These are phyloP conservation scores for Junco hyemalis DNA, from an alignment of 2,113 vertebrate genomes.

Conservation along the genomic window DNA sequence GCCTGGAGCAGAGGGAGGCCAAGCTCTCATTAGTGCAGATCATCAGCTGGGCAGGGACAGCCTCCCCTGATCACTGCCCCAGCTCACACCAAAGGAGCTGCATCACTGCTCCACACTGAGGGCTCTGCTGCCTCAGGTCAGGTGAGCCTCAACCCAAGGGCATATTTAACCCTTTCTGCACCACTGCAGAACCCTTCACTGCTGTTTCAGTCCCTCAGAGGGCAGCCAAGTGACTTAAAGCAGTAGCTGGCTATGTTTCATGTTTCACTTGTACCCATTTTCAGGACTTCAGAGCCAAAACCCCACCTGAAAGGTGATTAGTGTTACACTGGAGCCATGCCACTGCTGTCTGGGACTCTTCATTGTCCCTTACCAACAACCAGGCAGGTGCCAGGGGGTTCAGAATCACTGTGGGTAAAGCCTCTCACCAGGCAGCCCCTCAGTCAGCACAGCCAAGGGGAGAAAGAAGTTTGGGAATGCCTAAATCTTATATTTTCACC, in stretches of 20 bases:
- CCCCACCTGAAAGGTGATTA: neutral
- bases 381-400: neutral
- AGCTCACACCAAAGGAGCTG: neutral
- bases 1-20: neutral
- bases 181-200: neutral
- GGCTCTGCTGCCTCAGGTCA: neutral
- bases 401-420: neutral
- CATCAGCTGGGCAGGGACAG: neutral
- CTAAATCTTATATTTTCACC: neutral
- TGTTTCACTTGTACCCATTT: accelerated
- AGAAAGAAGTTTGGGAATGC: neutral
- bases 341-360: neutral
- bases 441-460: neutral
- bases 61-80: neutral
- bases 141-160: neutral
- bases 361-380: neutral
- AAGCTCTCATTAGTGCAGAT: conserved; percentile 17
- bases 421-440: accelerated
- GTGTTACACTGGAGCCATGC: neutral
- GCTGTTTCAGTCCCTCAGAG: neutral
- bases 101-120: accelerated
- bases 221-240: neutral
- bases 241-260: neutral
- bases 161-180: neutral
- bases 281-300: neutral